A percentile compares a stretch with the other conserved stretches of the same genome.
phyloP scores from a whole-genome alignment of 1,140 invertebrate genomes.

The Drosophila yakuba region DNA sequence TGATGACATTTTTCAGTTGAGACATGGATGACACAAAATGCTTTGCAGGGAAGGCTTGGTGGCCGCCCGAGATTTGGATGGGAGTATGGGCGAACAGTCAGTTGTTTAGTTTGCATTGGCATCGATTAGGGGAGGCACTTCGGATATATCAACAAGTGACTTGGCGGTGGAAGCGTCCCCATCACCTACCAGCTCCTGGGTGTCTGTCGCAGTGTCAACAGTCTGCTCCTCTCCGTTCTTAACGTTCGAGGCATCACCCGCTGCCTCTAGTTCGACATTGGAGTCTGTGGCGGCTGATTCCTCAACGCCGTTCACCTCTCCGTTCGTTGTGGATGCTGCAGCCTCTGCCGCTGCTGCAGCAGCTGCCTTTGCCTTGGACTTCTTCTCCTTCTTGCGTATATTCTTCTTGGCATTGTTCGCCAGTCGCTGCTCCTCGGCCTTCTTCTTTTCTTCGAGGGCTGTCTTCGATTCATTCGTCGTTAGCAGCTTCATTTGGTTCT shows the following conservation, averaged over 20 bases:
- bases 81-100: constrained; percentile 9
- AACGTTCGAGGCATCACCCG: constrained; percentile 25
- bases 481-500: constrained; percentile 86
- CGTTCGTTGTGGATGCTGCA: constrained; percentile 8
- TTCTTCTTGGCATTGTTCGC: constrained; percentile 70
- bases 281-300: neutral
- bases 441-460: constrained; percentile 51
- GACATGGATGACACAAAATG: constrained; percentile 59
- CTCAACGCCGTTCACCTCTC: constrained; percentile 16
- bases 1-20: constrained; percentile 27
- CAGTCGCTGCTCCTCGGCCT: constrained; percentile 57
- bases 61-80: neutral
- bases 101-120: constrained; percentile 39
- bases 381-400: constrained; percentile 70
- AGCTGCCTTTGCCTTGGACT: constrained; percentile 67
- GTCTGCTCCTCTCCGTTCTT: constrained; percentile 17
- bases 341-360: constrained; percentile 44
- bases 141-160: constrained; percentile 12
- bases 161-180: neutral
- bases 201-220: constrained; percentile 14
- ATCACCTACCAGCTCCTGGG: constrained; percentile 5
- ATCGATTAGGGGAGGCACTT: constrained; percentile 63
- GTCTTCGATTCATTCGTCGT: constrained; percentile 62
- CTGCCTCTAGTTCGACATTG: constrained; percentile 18
- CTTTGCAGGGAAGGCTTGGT: constrained; percentile 12